Conservation (phyloP, 23 tunicate species). For the Halocynthia roretzi region DNA sequence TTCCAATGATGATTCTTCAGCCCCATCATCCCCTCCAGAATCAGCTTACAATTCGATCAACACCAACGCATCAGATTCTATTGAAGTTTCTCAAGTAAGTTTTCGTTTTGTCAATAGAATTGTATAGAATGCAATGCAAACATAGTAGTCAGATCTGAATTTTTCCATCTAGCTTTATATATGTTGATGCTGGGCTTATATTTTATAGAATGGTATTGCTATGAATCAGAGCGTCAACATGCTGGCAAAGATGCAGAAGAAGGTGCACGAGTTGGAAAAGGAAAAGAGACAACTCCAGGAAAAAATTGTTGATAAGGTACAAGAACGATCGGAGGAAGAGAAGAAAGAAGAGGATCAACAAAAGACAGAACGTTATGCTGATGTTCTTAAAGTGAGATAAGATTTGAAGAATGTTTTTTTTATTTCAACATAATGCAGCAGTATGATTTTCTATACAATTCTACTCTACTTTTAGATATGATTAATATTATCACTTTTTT, state of each 20-base stretch:
- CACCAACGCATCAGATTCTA: conserved; percentile 20
- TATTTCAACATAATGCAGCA: too few relatives aligned
- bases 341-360: not conserved
- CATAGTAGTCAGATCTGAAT: too few relatives aligned
- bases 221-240: not conserved
- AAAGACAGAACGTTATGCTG: not conserved
- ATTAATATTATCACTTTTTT: not conserved
- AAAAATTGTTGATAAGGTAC: conserved; percentile 32
- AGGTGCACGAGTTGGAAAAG: conserved; percentile 42
- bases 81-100: not conserved
- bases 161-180: not conserved
- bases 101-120: not conserved
- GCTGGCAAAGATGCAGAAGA: conserved; percentile 33
- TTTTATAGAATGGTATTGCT: not conserved
- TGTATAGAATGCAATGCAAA: conserved; percentile 1
- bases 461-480: too few relatives aligned
- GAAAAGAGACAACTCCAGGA: conserved; percentile 45
- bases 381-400: not conserved
- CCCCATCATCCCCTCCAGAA: conserved; percentile 26
- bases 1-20: conserved; percentile 2
- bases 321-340: conserved; percentile 27
- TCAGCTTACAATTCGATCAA: conserved; percentile 17
- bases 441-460: too few relatives aligned
- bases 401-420: not conserved
- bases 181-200: not conserved